Percentiles rank a stretch among this genome's conserved stretches.
Evolutionary conservation across 2,113 vertebrate genomes (phyloP).

Genomic region (Dryoscopus gambensis): DNA sequence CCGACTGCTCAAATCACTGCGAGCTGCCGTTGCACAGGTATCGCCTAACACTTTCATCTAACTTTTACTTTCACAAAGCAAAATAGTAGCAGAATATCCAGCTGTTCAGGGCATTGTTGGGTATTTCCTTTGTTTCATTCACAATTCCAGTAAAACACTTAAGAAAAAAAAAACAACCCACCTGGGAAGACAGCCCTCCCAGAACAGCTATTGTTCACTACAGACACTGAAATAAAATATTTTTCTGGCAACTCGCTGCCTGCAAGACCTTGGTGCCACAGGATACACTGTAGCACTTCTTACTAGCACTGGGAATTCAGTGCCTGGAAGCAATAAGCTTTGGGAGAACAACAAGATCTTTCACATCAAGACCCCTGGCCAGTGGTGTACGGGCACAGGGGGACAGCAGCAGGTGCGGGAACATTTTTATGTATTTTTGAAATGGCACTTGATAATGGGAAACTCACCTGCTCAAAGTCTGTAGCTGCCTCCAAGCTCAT

Average conservation of each 20-base stretch:
- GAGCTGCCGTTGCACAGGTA: neutral
- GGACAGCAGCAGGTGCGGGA: neutral
- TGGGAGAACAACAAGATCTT: neutral
- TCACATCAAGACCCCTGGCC: neutral
- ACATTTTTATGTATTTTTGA: neutral
- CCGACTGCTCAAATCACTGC: rapidly evolving
- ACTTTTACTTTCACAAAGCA: neutral
- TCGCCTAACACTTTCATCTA: neutral
- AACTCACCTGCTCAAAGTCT: neutral
- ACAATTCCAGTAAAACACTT: slow-evolving; percentile 4
- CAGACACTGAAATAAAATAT: neutral
- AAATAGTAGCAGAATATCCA: slow-evolving; percentile 10
- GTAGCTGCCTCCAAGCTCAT: neutral
- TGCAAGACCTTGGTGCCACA: rapidly evolving
- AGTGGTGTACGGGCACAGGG: rapidly evolving
- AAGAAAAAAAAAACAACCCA: neutral
- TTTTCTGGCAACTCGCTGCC: neutral
- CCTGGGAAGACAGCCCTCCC: neutral
- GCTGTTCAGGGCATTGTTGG: slow-evolving; percentile 21
- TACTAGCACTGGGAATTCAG: neutral
- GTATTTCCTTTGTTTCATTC: slow-evolving; percentile 39
- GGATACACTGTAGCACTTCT: neutral
- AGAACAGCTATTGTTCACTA: neutral
- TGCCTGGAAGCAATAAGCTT: neutral
- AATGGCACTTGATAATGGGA: neutral